These are phyloP conservation scores for Heliconius cydno DNA, from an alignment of 2,888 invertebrate species.

Conservation along the genomic window DNA sequence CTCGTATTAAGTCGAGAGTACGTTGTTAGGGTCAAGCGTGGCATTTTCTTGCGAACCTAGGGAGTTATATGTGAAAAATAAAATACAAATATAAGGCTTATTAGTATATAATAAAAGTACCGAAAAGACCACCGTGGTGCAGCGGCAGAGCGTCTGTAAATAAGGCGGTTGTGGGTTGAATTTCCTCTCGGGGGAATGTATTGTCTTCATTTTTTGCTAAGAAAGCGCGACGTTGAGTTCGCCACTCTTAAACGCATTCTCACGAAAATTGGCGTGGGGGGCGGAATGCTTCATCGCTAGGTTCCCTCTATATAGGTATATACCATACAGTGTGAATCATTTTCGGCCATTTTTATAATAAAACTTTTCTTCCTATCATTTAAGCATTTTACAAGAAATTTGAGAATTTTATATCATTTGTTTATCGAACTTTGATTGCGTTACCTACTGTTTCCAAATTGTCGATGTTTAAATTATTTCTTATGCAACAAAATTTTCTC, in stretches of 20 bases:
- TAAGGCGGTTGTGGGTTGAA: background rate
- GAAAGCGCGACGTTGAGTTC: background rate
- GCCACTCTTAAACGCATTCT: background rate
- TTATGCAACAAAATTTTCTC: no score
- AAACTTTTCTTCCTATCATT: no score
- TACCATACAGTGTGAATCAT: background rate
- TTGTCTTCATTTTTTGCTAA: background rate
- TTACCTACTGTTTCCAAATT: no score
- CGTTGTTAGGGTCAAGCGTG: conserved; percentile 26
- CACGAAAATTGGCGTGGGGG: background rate
- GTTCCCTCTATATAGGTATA: background rate
- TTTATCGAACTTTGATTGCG: no score
- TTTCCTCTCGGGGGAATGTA: background rate
- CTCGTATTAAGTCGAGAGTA: conserved; percentile 23
- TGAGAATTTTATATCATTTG: no score
- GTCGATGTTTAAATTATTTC: no score
- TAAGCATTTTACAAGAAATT: no score
- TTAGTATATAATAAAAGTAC: background rate
- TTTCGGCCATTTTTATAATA: no score
- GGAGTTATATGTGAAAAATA: conserved; percentile 31
- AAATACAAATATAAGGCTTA: background rate
- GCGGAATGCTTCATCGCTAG: background rate
- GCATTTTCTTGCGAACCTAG: conserved; percentile 24
- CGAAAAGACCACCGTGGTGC: background rate
- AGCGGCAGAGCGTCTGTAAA: background rate